Evolutionary conservation across 2,797 vertebrate species (phyloP).

Genomic region (Phrynocephalus guinanensis): DNA sequence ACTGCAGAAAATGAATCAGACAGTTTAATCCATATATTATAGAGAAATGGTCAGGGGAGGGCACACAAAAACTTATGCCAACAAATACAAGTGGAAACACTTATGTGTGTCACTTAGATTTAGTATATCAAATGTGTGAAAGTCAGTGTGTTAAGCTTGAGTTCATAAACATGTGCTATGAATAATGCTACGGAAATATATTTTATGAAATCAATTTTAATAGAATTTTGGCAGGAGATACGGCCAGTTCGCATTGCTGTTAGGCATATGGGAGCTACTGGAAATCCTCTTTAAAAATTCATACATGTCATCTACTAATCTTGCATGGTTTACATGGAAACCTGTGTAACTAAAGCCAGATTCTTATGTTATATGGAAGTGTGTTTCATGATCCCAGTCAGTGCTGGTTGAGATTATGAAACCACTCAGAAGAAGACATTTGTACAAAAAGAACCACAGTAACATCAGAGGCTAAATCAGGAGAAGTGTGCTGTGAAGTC

Average conservation of each 20-base stretch:
- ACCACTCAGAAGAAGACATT: background rate
- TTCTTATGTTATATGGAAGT: background rate
- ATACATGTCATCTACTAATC: constrained; percentile 4
- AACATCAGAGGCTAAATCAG: background rate
- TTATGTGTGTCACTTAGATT: constrained; percentile 67
- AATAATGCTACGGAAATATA: constrained; percentile 63
- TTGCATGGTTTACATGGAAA: background rate
- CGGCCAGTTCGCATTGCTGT: constrained; percentile 5
- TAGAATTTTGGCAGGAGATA: constrained; percentile 24
- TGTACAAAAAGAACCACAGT: background rate
- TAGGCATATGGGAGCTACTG: constrained; percentile 7
- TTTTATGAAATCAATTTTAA: constrained; percentile 23
- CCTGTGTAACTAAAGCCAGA: constrained; percentile 1
- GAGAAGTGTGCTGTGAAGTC: background rate
- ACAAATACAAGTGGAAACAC: constrained; percentile 59
- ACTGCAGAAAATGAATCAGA: background rate
- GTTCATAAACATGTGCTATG: constrained; percentile 70
- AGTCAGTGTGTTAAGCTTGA: constrained; percentile 62
- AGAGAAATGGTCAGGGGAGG: background rate
- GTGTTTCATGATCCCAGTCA: background rate
- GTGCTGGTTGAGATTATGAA: background rate
- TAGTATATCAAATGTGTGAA: constrained; percentile 62
- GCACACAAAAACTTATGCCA: constrained; percentile 5
- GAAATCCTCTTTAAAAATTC: background rate
- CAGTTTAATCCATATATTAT: background rate